These are phyloP conservation scores for Agriopis aurantiaria DNA, from an alignment of 2,888 invertebrate species.

Conservation along the genomic window DNA sequence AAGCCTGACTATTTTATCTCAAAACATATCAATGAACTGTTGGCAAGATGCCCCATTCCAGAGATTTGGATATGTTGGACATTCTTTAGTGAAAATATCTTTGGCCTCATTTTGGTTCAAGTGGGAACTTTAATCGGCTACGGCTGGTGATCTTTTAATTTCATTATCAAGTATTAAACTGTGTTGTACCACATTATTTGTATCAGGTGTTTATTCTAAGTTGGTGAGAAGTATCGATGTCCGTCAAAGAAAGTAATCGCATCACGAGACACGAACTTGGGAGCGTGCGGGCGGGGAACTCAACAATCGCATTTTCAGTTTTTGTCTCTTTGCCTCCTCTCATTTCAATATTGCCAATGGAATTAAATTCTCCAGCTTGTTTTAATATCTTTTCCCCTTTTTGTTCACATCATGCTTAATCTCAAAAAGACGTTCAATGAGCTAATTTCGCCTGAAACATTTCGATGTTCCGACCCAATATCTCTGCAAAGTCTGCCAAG, in stretches of 20 bases:
- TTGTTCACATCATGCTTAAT: slow-evolving; percentile 49
- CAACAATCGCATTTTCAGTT: slow-evolving; percentile 74
- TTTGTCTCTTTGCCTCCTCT: slow-evolving; percentile 69
- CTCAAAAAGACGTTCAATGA: slow-evolving; percentile 34
- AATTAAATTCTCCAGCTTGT: slow-evolving; percentile 75
- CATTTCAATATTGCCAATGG: slow-evolving; percentile 73
- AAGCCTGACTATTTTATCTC: slow-evolving; percentile 19
- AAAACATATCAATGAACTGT: slow-evolving; percentile 31
- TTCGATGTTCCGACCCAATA: slow-evolving; percentile 16
- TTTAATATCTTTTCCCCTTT: slow-evolving; percentile 67
- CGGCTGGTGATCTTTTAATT: neutral
- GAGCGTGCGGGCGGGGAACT: slow-evolving; percentile 59
- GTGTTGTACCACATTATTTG: neutral
- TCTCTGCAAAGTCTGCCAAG: slow-evolving; percentile 17
- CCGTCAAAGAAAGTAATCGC: slow-evolving; percentile 34
- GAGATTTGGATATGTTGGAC: slow-evolving; percentile 31
- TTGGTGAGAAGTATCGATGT: slow-evolving; percentile 54
- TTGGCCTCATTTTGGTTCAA: slow-evolving; percentile 19
- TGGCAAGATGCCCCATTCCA: slow-evolving; percentile 28
- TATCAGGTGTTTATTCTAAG: neutral
- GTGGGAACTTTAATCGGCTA: slow-evolving; percentile 9
- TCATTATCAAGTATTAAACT: neutral
- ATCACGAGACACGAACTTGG: slow-evolving; percentile 51
- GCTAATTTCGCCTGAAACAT: slow-evolving; percentile 33
- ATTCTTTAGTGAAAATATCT: slow-evolving; percentile 30